phyloP scores from a whole-genome alignment of 1,140 invertebrate species.

The Heliothis virescens region DNA sequence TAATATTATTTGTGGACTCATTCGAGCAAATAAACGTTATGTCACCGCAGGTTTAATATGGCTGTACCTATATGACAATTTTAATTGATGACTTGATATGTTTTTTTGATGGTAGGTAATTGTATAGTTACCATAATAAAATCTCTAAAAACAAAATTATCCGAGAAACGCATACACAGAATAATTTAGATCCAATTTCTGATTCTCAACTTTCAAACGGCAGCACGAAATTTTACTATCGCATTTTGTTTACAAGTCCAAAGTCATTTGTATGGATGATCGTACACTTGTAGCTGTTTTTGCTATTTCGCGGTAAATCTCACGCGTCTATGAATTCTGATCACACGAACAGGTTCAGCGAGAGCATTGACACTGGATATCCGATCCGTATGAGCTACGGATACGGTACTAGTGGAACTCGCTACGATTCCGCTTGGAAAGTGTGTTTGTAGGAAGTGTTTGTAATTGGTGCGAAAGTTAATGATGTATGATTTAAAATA shows the following conservation, averaged over 20 bases:
- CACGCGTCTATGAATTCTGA: constrained; percentile 27
- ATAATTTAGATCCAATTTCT: constrained; percentile 27
- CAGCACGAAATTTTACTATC: constrained; percentile 7
- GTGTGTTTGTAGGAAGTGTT: constrained; percentile 10
- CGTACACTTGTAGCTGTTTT: constrained; percentile 17
- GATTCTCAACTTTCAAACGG: constrained; percentile 28
- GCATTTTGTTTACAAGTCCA: constrained; percentile 22
- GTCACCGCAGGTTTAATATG: constrained; percentile 11
- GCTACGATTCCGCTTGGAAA: constrained; percentile 36
- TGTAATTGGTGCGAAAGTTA: constrained; percentile 34
- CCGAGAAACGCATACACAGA: not conserved
- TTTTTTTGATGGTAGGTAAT: not conserved
- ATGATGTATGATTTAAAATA: not conserved
- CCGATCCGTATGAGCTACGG: constrained; percentile 28
- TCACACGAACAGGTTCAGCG: constrained; percentile 37
- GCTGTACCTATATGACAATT: not conserved
- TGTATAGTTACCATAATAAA: too few species aligned
- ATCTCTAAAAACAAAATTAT: constrained; percentile 34
- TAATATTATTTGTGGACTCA: constrained; percentile 23
- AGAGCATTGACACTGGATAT: constrained; percentile 46
- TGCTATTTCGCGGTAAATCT: constrained; percentile 22
- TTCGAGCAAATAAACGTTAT: constrained; percentile 35
- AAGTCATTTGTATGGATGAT: constrained; percentile 20
- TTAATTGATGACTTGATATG: constrained; percentile 11
- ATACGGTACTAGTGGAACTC: constrained; percentile 33